Evolutionary conservation across 2,113 vertebrate genomes (phyloP), one percentile per base, ranked within the genome.

Genomic region (Gopherus evgoodei): DNA sequence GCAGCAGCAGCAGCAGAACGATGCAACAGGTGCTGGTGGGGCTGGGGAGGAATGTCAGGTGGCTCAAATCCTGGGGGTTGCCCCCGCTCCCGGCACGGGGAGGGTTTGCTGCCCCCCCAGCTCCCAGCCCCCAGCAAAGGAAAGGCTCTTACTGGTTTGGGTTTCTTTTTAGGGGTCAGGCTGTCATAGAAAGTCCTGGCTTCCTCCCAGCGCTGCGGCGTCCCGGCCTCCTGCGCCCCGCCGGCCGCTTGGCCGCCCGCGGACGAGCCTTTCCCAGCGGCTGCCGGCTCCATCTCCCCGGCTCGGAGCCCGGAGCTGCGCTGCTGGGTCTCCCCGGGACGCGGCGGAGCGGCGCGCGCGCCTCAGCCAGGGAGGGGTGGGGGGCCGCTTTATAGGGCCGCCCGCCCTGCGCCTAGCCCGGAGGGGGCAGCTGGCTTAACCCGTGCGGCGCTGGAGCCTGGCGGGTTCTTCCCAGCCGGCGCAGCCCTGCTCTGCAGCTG

Each of bases 151-250:
- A 99, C 98, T 95, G 98, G 98, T 97, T 98, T 98, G 82, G 98
- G 98, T 13, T 98, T 99, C 97, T 98, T 99, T 94, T 97, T 98
- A 54, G 98, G 96, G 9, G 98, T 92, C 5, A 98, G 98, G 62
- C 93, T 98, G 31, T 98, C 98, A 83, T 98, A 97, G 93, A 98
- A 98, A 84, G 97, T 96, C 89, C 98, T 98, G 93, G 97, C 97
- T 87, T 98, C 98, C 21, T 98, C 97, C 98, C 98, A 98, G 81
- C 89, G 94, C 31, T 52, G 69, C 47, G 50, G n/a, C 29, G 81
- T 79, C 12, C 91, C 53, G 5, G 82, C 90, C 92, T 97, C 95
- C 35, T 90, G 90, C 25, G 42, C 83, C 9, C 80, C n/a, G 31
- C 76, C 88, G 91, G 54, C 21, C 7, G 56, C 69, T 44, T 16